Evolutionary conservation across 1,140 invertebrate species (phyloP), one percentile per base, ranked within the genome.

Genomic region (Triops cancriformis): DNA sequence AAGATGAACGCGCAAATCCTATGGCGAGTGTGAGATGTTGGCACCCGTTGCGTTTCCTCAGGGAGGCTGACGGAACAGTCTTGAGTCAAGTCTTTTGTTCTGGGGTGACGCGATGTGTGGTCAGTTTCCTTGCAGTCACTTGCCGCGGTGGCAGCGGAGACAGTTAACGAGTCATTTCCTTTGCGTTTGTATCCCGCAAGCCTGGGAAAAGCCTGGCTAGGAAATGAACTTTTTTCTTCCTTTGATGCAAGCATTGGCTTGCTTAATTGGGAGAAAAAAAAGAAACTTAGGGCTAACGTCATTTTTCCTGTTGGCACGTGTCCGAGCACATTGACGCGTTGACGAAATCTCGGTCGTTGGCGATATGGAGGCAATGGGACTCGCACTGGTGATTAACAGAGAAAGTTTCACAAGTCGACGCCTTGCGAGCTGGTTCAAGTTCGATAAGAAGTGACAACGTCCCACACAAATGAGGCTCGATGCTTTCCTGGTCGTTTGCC

Each of bases 161-260:
- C 14, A 18, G 51, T 64, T 64, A 64, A 64, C 51, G 51, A 64
- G 51, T 64, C 51, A 64, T 64, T 64, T 64, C 51, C 51, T 64
- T 64, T 64, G 5, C 31, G 31, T 37, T 37, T 7, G 7, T 37
- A 37, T 37, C 45, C 51, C 51, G 6, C 10, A 64, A 6, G 5
- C 6, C 3, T 64, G 18, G 43, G 1, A 18, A 45, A 45, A 18
- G 43, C 11, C 51, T 64, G 7, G 2, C 9, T 64, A 64, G 51
- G 51, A 64, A 64, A 64, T 64, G 4, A 64, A 18, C 23, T 18
- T 64, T 18, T 23, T 64, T 64, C 14, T 64, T 64, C 18, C 18
- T 9, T 64, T 64, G 18, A 10, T 64, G 10, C 18, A 10, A 10
- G 23, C 6, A 45, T 37, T 37, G 23, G 10, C 51, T 64, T 7